Base-by-base conservation (phyloP, 2,888 invertebrate genomes). In the Phorcus lineatus region DNA sequence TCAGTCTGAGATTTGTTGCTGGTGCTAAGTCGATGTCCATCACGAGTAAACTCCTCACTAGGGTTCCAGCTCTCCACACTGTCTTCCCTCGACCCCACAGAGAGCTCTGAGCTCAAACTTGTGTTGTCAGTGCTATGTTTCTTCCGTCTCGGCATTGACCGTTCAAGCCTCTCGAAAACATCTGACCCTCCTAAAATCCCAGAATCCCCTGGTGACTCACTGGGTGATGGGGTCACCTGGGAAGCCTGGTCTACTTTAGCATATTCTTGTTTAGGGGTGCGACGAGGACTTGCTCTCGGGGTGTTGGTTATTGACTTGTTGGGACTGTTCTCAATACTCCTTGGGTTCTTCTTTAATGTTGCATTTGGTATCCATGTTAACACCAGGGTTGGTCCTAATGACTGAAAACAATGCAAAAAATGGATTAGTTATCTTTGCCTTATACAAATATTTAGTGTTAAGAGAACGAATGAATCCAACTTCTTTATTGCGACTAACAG, bases 311-410 rank as follows among this genome's bases (percentile, higher is more conserved):
- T 84, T 13, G 91, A 88, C 57, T 85, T 84, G 78, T 87, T 90
- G 52, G 93, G 93, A 82, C 92, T 92, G 85, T 91, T 92, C 84
- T 92, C 91, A 47, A 93, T 91, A 80, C 92, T 92, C 54, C 88
- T 86, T 19, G 97, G 97, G 91, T 97, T 97, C 93, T 96, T 97
- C 84, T 96, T 95, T 55, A 98, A 94, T 0, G 97, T 97, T 1
- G 96, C 95, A 93, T 98, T 98, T 0, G 98, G 98, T 86, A 98
- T 97, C 98, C 98, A 98, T 83, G 97, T 97, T 2, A 98, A 95
- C 86, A 97, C 96, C 16, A 98, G 94, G 0, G 98, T 98, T 24
- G 86, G 96, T 95, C 92, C 94, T 80, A 91, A 16, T 28, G 55
- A 28, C 76, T 77, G 55, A 77, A 57, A 53, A 31, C 24, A 70